Conservation (phyloP, 2,888 invertebrate species). For the Onthophagus sagittarius region DNA sequence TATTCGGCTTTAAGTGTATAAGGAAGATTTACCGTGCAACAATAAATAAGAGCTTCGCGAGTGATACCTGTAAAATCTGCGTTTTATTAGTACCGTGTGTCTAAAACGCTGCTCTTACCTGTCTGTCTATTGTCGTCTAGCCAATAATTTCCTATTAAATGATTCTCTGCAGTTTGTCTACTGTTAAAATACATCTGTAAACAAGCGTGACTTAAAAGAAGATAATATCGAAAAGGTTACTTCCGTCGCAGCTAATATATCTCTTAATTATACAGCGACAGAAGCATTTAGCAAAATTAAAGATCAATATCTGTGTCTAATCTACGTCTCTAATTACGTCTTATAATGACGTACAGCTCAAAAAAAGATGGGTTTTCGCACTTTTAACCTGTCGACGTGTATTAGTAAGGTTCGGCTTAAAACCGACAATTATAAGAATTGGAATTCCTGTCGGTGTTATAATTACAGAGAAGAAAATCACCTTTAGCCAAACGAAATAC, state of each 20-base stretch:
- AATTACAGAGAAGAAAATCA: not conserved
- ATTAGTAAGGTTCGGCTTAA: not conserved
- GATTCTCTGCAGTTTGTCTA: not conserved
- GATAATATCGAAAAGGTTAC: too few species aligned
- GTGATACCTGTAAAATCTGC: conserved; percentile 21
- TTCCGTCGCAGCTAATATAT: too few species aligned
- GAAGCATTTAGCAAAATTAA: too few species aligned
- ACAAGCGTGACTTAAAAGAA: not conserved
- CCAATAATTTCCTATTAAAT: not conserved
- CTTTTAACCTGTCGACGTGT: too few species aligned
- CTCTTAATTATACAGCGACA: too few species aligned
- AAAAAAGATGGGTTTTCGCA: too few species aligned
- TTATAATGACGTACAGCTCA: too few species aligned
- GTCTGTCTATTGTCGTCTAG: not conserved
- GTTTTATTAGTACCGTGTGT: conserved; percentile 17
- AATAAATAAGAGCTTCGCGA: conserved; percentile 6
- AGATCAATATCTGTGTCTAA: too few species aligned
- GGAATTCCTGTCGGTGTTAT: not conserved
- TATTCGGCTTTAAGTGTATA: not conserved
- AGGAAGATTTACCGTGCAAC: not conserved
- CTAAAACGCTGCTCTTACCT: not conserved
- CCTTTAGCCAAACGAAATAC: too few species aligned
- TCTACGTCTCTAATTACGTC: too few species aligned
- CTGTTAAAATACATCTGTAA: not conserved
- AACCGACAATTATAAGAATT: not conserved